Evolutionary conservation across 2,797 vertebrate species (phyloP), one percentile per base, ranked within the genome.

Genomic region (Todus mexicanus): DNA sequence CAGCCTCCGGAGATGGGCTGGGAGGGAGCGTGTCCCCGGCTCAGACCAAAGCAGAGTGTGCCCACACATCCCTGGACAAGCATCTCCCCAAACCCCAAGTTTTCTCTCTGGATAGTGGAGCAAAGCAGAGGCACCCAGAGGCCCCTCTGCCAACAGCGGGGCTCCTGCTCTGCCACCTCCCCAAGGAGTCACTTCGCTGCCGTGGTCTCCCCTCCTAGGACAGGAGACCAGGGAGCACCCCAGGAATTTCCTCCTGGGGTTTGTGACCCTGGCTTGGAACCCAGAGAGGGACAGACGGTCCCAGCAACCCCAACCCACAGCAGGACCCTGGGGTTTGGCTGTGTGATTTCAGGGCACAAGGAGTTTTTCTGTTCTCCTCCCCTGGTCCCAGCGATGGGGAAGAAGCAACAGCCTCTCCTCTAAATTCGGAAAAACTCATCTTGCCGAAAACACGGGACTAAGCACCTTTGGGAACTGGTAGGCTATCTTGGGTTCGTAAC

Each of bases 401-500:
- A 78, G 15, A 21, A 76, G 25, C 13, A 89, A 48, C 25, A 38
- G 8, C 35, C 26, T 29, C n/a, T n/a, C n/a, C n/a, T n/a, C n/a
- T n/a, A n/a, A n/a, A n/a, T n/a, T 56, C 26, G 10, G 5, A 50
- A 59, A 54, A 74, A 60, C 4, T 8, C 25, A 50, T 22, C 15
- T 38, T 11, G 9, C 48, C 12, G 5, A 23, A 11, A 64, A 37
- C 13, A 11, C 0, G 0, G 65, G 35, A 22, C 47, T 25, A 87
- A 97, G 97, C 95, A 99, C 99, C 98, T 99, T 99, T 29, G 99
- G 99, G 94, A 99, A 99, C 97, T 99, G 99, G 97, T 99, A 99
- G 79, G 97, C 97, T 97, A 99, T 99, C 57, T 98, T 98, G 38
- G 99, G 99, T 47, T 99, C 98, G 5, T 99, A 99, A 61, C 5